These are phyloP conservation scores for Araneus ventricosus DNA, from an alignment of 1,140 invertebrate genomes.

Conservation along the genomic window DNA sequence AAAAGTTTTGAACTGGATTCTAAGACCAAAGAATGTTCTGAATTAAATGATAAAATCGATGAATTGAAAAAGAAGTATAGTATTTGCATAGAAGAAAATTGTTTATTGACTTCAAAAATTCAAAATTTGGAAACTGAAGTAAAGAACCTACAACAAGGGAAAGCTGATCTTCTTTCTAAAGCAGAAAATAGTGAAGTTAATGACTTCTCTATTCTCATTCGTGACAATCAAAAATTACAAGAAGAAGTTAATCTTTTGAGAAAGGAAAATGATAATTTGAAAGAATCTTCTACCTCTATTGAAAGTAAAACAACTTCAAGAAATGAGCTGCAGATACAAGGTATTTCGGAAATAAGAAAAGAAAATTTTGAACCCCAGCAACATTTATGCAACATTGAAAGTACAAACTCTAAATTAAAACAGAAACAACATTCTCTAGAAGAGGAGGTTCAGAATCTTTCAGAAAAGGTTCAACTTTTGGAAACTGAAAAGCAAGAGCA, in stretches of 20 bases:
- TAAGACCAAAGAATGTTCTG: conserved; percentile 1
- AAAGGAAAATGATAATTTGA: conserved; percentile 30
- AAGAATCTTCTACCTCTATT: neutral
- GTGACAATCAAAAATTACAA: conserved; percentile 50
- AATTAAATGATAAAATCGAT: neutral
- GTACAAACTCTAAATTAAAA: neutral
- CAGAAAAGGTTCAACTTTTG: neutral
- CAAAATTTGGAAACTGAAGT: conserved; percentile 27
- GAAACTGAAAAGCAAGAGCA: neutral
- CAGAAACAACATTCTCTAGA: neutral
- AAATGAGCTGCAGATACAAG: neutral
- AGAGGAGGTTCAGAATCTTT: conserved; percentile 41
- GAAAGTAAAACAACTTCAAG: neutral
- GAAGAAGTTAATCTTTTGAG: conserved; percentile 7
- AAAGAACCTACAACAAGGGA: neutral
- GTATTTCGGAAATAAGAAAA: neutral
- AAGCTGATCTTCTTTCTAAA: conserved; percentile 28
- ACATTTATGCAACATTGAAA: conserved; percentile 16
- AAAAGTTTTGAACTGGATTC: neutral
- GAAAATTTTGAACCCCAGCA: neutral
- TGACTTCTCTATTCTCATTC: conserved; percentile 50
- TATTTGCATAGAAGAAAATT: conserved; percentile 58
- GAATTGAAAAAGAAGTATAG: conserved; percentile 48
- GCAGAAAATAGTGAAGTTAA: neutral
- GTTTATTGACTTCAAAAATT: conserved; percentile 35